Evolutionary conservation across 2,113 vertebrate species (phyloP), one percentile per base, ranked within the genome.

Genomic region (Rhinolophus sinicus): DNA sequence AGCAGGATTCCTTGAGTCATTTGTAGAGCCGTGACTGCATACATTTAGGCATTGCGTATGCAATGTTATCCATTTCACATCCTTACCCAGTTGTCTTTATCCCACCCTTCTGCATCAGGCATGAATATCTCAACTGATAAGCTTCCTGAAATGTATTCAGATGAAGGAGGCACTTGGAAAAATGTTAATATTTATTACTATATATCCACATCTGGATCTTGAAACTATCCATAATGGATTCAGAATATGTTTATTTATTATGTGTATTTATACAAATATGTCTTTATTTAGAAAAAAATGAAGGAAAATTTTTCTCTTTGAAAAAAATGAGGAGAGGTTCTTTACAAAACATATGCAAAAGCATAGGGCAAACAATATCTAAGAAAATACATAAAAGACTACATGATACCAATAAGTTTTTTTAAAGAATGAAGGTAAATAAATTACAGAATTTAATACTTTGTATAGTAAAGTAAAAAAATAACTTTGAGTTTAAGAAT

Each of bases 321-420:
- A 82, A 93, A 86, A 65, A 80, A 80, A 73, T 15, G 13, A 12
- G 47, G 15, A 35, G 26, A 1, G 11, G 16, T 28, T 85, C 54
- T 84, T 92, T 62, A 89, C 6, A 90, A 97, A 85, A 75, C 18
- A 88, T 30, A 83, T 47, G 14, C 80, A 94, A 96, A 93, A 64
- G 4, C 19, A 56, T 0, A 33, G 1, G 21, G 28, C 50, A 94
- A 92, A 76, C 13, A 77, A 70, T 82, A 85, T 64, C 77, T 85
- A 54, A 77, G 50, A 91, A 81, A 92, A 84, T 2, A 62, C 12
- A 38, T 67, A 76, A 87, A 58, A 84, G 14, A 85, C 26, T 89
- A 60, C 4, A 35, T 40, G 33, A 26, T 93, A 78, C 82, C 54
- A 83, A 19, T 75, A 80, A 64, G 24, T 83, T 16, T 47, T 81